Evolutionary conservation across 1,140 invertebrate species (phyloP), one percentile per base, ranked within the genome.

Genomic region (Eubasilissa regina): DNA sequence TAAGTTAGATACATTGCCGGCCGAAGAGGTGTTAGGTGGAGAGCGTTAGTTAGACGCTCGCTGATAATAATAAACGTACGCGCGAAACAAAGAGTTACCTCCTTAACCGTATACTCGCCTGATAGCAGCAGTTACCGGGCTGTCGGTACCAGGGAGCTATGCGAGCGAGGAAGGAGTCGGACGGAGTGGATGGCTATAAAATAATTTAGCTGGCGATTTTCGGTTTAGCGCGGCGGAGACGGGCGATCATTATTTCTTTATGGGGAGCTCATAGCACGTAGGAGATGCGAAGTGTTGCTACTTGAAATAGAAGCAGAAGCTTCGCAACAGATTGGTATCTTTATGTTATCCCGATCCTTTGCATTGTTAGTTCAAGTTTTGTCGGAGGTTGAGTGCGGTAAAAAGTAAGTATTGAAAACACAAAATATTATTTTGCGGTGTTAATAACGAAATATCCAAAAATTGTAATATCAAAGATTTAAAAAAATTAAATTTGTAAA

Each of bases 191-290:
- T 75, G 76, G 75, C 76, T 75, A 68, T 81, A 81, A 81, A 81
- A 81, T 81, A 81, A 81, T 81, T 81, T 81, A 81, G 76, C 60
- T 44, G 76, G 80, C 76, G 80, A 81, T 81, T 78, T 81, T 81
- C 75, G 80, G 80, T 81, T 81, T 80, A 80, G 79, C 79, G 74
- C 79, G 64, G 48, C 60, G 74, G 47, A 77, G 79, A 64, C 53
- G 74, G 80, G 45, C 68, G 75, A 78, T 81, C 80, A 76, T 81
- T 81, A 81, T 73, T 78, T 81, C 80, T 81, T 81, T 81, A 81
- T 70, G 70, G 55, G 47, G 58, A 48, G 9, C 21, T 25, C 43
- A 13, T 19, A 60, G 73, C 55, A 47, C 43, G 45, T 48, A 25
- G 66, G 25, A 48, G n/a, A 15, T 70, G 43, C 9, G 13, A 21